Evolutionary conservation across 2,888 invertebrate species (phyloP).

Genomic region (Rhimphoctona megacephalus): DNA sequence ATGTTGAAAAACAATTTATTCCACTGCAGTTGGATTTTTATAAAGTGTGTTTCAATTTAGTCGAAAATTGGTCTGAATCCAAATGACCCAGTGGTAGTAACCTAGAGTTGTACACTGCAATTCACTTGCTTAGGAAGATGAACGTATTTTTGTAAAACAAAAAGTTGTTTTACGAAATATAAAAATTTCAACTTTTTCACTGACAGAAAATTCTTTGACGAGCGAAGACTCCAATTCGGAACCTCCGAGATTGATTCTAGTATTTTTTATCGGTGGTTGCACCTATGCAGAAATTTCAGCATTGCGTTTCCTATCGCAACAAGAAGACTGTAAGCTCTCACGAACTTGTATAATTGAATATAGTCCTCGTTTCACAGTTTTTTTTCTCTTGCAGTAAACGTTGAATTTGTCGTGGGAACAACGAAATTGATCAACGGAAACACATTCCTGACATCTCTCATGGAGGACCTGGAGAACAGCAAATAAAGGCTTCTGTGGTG

Average conservation of each 20-base stretch:
- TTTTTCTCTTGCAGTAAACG: conserved; percentile 87
- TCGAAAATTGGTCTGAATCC: background rate
- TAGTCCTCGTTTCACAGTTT: background rate
- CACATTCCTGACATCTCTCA: conserved; percentile 92
- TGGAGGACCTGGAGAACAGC: conserved; percentile 85
- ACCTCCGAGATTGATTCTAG: conserved; percentile 91
- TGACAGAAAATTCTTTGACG: conserved; percentile 84
- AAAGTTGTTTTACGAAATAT: background rate
- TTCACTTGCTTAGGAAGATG: background rate
- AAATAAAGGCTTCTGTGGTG: conserved; percentile 26
- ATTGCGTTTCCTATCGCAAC: conserved; percentile 90
- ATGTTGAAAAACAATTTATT: background rate
- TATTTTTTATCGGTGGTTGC: conserved; percentile 98
- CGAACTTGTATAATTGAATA: background rate
- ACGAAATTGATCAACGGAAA: conserved; percentile 97
- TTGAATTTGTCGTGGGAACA: conserved; percentile 95
- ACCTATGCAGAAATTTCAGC: conserved; percentile 97
- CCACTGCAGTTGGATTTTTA: too few relatives aligned
- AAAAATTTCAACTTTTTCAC: conserved; percentile 2
- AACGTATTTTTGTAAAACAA: background rate
- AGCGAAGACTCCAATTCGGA: conserved; percentile 85
- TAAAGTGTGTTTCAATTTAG: background rate
- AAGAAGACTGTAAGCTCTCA: conserved; percentile 87
- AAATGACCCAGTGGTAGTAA: background rate
- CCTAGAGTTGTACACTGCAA: background rate